phyloP scores from a whole-genome alignment of 2,888 invertebrate genomes.

The Ametastegia equiseti region DNA sequence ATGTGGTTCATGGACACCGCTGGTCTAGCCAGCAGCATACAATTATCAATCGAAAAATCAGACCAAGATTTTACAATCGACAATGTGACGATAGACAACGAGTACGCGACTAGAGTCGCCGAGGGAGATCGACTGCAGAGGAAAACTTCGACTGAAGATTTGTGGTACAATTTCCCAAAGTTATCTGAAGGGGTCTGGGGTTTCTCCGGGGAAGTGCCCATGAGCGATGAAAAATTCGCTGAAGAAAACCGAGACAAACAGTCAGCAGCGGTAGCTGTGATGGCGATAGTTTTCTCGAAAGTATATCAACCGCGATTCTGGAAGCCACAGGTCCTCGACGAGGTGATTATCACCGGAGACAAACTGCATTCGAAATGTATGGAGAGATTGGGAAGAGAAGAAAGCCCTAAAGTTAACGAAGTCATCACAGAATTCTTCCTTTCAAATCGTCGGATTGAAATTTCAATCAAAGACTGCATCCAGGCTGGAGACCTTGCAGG shows the following conservation, averaged over 20 bases:
- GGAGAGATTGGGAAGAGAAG: constrained; percentile 57
- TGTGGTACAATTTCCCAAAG: constrained; percentile 67
- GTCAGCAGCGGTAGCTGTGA: constrained; percentile 65
- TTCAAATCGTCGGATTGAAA: constrained; percentile 65
- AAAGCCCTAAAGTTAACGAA: constrained; percentile 61
- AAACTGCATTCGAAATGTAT: constrained; percentile 66
- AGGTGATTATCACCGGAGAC: constrained; percentile 66
- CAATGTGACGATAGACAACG: constrained; percentile 61
- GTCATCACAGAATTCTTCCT: constrained; percentile 69
- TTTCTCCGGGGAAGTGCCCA: constrained; percentile 59
- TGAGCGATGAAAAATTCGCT: constrained; percentile 59
- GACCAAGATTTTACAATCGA: constrained; percentile 62
- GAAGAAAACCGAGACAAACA: constrained; percentile 60
- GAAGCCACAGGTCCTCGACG: constrained; percentile 61
- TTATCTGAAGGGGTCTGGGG: constrained; percentile 65
- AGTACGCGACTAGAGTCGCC: constrained; percentile 61
- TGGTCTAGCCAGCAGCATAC: constrained; percentile 58
- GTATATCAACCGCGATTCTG: constrained; percentile 67
- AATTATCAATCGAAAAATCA: constrained; percentile 48
- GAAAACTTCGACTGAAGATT: constrained; percentile 60
- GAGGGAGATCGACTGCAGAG: constrained; percentile 55
- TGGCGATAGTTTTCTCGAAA: constrained; percentile 68
- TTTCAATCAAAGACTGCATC: constrained; percentile 68
- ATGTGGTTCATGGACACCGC: constrained; percentile 66
- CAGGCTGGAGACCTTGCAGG: constrained; percentile 64